Percentiles rank a stretch among this genome's conserved stretches.
phyloP scores from a whole-genome alignment of 1,140 invertebrate species.

The Apis mellifera region DNA sequence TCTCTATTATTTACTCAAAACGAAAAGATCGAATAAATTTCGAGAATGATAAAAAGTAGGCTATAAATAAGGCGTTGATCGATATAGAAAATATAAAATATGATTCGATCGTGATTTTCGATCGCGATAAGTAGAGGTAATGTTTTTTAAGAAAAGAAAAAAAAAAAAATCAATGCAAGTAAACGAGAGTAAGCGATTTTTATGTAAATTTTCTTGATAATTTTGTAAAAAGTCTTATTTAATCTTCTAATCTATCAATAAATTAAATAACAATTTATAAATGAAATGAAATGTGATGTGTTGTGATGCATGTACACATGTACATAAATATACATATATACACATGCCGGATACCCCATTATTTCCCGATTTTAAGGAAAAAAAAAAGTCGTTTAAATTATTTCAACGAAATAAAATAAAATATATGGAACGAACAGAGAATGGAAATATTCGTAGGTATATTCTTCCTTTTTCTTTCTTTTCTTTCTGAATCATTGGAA shows the following conservation, averaged over 20 bases:
- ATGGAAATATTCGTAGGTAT: not conserved
- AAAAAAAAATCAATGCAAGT: slow-evolving; percentile 9
- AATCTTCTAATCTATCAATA: slow-evolving; percentile 41
- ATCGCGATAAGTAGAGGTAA: slow-evolving; percentile 25
- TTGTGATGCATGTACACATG: not conserved
- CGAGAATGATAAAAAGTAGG: slow-evolving; percentile 3
- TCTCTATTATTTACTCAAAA: not conserved
- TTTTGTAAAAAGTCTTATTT: slow-evolving; percentile 49
- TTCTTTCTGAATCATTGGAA: too few species aligned
- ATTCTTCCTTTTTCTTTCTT: not conserved
- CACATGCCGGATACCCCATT: not conserved
- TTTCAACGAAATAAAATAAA: not conserved
- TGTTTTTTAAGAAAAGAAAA: slow-evolving; percentile 16
- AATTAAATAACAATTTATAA: slow-evolving; percentile 37
- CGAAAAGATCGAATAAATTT: slow-evolving; percentile 7
- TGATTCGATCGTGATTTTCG: not conserved
- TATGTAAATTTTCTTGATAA: slow-evolving; percentile 46
- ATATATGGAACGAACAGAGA: not conserved
- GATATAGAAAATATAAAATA: not conserved
- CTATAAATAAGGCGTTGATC: slow-evolving; percentile 23
- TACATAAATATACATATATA: not conserved
- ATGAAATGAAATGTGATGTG: not conserved
- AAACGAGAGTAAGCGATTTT: slow-evolving; percentile 34
- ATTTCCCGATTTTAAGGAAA: not conserved
- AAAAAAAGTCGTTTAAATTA: not conserved